Evolutionary conservation across 2,113 vertebrate species (phyloP).

Genomic region (Orcinus orca): DNA sequence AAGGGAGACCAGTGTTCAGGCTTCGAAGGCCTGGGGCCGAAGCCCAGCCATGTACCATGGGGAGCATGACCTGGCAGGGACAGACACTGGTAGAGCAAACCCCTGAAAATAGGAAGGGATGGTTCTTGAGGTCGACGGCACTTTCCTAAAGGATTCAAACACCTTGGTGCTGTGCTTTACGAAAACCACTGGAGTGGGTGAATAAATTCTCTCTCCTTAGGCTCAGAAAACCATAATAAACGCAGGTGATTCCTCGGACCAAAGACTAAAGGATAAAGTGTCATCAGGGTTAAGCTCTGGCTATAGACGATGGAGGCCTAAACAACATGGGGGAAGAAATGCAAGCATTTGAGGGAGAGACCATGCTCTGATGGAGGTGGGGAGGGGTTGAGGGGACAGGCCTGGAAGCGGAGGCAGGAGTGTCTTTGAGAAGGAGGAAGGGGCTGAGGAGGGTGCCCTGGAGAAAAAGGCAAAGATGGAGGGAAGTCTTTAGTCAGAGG

Average conservation of each 20-base stretch:
- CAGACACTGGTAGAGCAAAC: neutral
- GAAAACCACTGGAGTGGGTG: too few relatives aligned
- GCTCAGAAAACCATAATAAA: neutral
- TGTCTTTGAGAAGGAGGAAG: neutral
- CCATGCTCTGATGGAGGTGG: neutral
- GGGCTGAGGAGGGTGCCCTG: neutral
- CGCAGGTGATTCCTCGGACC: too few relatives aligned
- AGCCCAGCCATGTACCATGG: neutral
- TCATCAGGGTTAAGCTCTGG: neutral
- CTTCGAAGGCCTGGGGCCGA: neutral
- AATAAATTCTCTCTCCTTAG: neutral
- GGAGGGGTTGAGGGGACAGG: neutral
- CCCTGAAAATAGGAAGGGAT: neutral
- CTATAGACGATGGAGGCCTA: neutral
- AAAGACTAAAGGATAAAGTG: neutral
- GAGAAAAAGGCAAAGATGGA: neutral
- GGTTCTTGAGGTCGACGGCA: neutral
- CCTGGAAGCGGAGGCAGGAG: neutral
- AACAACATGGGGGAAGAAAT: neutral
- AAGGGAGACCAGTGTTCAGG: neutral
- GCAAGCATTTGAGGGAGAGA: neutral
- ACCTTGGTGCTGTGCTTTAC: neutral
- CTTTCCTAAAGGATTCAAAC: neutral
- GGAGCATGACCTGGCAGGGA: neutral
- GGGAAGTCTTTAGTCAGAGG: fast-evolving